Evolutionary conservation across 1,140 invertebrate genomes (phyloP).

Genomic region (Orchesella cincta): DNA sequence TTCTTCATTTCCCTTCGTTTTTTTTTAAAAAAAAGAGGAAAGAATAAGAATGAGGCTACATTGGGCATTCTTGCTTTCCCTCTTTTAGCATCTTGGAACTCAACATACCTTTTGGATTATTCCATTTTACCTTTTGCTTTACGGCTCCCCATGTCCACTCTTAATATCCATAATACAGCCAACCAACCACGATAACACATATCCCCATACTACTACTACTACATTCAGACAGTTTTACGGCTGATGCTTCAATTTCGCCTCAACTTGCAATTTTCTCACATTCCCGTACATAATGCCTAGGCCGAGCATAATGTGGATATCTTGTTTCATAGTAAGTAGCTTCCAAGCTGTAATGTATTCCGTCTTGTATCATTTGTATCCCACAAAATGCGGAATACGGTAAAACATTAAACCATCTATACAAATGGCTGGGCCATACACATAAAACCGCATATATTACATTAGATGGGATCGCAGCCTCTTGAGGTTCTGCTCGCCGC

Average conservation of each 20-base stretch:
- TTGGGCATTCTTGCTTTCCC: not conserved
- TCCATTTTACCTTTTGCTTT: slow-evolving; percentile 10
- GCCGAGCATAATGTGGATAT: not conserved
- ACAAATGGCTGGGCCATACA: not conserved
- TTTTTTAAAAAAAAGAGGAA: too few relatives aligned
- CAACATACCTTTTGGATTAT: slow-evolving; percentile 12
- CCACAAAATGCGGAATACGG: not conserved
- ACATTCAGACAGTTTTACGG: slow-evolving; percentile 15
- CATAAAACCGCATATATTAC: slow-evolving; percentile 23
- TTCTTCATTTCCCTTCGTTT: not conserved
- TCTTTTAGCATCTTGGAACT: too few relatives aligned
- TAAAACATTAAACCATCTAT: too few relatives aligned
- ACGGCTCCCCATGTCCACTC: slow-evolving; percentile 8
- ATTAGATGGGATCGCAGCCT: not conserved
- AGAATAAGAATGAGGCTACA: not conserved
- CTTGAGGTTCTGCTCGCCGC: not conserved
- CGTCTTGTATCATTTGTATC: slow-evolving; percentile 23
- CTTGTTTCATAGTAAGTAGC: not conserved
- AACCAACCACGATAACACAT: not conserved
- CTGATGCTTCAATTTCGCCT: not conserved
- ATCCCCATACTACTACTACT: not conserved
- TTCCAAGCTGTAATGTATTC: slow-evolving; percentile 11
- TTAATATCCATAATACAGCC: not conserved
- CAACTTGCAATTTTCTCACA: slow-evolving; percentile 11
- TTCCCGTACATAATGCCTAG: not conserved